Evolutionary conservation across 37 sponge, comb jelly and placozoan species (phyloP), one percentile per base, ranked within the genome.

Genomic region (Hexactinellida sp.): DNA sequence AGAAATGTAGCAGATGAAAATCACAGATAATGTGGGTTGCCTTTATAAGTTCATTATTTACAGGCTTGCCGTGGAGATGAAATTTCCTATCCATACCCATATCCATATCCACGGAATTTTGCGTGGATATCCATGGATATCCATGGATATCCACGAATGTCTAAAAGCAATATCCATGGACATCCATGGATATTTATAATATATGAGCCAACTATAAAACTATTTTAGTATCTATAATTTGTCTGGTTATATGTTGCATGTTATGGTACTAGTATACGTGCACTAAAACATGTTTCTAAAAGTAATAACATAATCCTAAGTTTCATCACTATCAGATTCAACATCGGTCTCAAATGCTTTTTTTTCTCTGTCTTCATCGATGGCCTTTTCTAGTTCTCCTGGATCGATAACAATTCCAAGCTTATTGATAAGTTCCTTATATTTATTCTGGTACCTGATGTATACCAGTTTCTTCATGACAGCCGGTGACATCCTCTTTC

Each of bases 401-500:
- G 76, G 76, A 21, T 63, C 76, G 76, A 63, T 63, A 32, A 63
- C 76, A 63, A 63, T 63, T 63, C 76, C 76, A 7, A 28, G 76
- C 25, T 63, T 63, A 7, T 63, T 63, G 76, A 63, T 63, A 7
- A 63, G 76, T 10, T 23, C 34, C 34, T 32, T 63, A 63, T 63
- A 63, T 63, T 63, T 63, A 23, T 63, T 63, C 76, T 63, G 76
- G 76, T 63, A 63, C 76, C 25, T 63, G 76, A 63, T 63, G 76
- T 63, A 63, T 10, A 63, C 76, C 76, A 63, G 76, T 63, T 63
- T 63, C 76, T 63, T 63, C 76, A 63, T 28, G 76, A 63, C 76
- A 23, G 25, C 76, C 76, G 76, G 76, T 32, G 76, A 63, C 21
- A 63, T 63, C 76, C 32, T 63, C 76, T 63, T 63, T 63, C 21